Evolutionary conservation across 2,113 vertebrate genomes (phyloP).

Genomic region (Caloenas nicobarica): DNA sequence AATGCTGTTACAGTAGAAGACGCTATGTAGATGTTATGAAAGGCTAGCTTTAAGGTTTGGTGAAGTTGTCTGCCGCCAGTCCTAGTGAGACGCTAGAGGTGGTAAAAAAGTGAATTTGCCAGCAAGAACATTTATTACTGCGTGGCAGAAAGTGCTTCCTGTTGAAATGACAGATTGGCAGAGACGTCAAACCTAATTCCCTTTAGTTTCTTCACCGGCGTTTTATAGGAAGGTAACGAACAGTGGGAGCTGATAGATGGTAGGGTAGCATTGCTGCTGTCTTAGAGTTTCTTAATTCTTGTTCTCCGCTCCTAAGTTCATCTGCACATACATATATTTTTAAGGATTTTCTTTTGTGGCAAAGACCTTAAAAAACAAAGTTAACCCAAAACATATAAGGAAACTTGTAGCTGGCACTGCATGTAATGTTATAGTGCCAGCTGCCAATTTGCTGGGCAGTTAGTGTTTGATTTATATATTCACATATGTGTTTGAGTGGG

Average conservation of each 20-base stretch:
- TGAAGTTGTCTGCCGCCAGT: constrained; percentile 6
- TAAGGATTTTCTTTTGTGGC: constrained; percentile 39
- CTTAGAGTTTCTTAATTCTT: neutral
- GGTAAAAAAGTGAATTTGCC: constrained; percentile 29
- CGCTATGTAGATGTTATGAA: neutral
- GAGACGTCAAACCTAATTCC: neutral
- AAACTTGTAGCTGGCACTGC: constrained; percentile 48
- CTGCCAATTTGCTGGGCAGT: constrained; percentile 62
- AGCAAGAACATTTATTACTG: constrained; percentile 28
- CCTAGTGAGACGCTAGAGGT: neutral
- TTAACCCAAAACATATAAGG: constrained; percentile 15
- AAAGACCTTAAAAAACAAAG: constrained; percentile 52
- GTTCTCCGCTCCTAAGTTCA: neutral
- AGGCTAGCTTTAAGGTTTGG: neutral
- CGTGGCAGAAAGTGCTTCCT: constrained; percentile 12
- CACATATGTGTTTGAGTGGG: constrained; percentile 61
- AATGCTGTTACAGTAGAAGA: neutral
- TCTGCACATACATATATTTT: constrained; percentile 38
- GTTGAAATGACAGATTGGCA: constrained; percentile 18
- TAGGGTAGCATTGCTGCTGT: neutral
- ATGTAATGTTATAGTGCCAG: neutral
- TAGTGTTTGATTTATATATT: constrained; percentile 73
- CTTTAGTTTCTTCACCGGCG: neutral
- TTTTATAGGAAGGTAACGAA: neutral
- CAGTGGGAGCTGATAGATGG: neutral